Evolutionary conservation across 2,888 invertebrate species (phyloP).

Genomic region (Cephus sareptanus): DNA sequence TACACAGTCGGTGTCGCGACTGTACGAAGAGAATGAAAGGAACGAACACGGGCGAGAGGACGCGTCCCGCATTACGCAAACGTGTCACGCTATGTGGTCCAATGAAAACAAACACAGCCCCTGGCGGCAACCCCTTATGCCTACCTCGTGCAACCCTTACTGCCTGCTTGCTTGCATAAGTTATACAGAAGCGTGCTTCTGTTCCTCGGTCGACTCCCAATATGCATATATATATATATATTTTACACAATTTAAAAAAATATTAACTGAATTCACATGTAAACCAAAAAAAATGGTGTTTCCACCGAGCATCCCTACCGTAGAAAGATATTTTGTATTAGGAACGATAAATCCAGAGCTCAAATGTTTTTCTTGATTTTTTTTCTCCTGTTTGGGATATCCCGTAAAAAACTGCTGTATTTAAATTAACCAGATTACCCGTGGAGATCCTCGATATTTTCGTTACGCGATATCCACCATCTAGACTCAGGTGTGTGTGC

Average conservation of each 20-base stretch:
- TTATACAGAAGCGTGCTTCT: conserved; percentile 30
- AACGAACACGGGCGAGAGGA: conserved; percentile 37
- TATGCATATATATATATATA: neutral
- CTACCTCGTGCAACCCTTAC: conserved; percentile 38
- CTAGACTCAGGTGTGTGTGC: neutral
- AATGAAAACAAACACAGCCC: conserved; percentile 64
- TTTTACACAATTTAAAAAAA: neutral
- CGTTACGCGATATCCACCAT: neutral
- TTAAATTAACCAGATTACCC: neutral
- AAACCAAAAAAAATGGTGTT: neutral
- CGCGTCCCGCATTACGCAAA: conserved; percentile 62
- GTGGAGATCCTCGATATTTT: neutral
- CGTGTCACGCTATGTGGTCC: conserved; percentile 65
- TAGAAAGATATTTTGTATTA: neutral
- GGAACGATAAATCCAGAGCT: neutral
- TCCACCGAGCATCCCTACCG: neutral
- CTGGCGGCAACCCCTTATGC: conserved; percentile 30
- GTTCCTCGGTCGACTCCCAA: neutral
- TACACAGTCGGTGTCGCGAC: neutral
- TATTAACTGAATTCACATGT: neutral
- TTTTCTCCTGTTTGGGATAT: neutral
- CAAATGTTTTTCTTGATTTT: neutral
- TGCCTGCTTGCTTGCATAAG: conserved; percentile 49
- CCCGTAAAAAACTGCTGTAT: neutral
- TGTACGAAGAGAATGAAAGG: conserved; percentile 36